A percentile compares a stretch with the other conserved stretches of the same genome.
phyloP scores from a whole-genome alignment of 35 echinoderm and acorn worm species.

The Hemicentrotus pulcherrimus region DNA sequence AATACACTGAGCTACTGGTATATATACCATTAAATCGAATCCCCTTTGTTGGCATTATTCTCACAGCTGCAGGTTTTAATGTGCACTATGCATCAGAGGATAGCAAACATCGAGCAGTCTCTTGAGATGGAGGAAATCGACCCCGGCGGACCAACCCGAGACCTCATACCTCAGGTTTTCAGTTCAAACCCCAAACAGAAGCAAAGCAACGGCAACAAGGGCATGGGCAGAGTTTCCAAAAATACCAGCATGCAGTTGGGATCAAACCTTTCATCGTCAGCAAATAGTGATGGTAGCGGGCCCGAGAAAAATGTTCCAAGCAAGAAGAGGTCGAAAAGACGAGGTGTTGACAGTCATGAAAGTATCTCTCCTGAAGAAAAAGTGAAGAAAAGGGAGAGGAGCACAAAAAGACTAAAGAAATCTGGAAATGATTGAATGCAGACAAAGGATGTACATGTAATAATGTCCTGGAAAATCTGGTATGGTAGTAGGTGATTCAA shows the following conservation, averaged over 20 bases:
- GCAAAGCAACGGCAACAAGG: neutral
- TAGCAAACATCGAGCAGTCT: constrained; percentile 33
- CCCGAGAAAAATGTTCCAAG: neutral
- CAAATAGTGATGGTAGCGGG: neutral
- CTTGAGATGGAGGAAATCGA: neutral
- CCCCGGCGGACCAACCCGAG: neutral
- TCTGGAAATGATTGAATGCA: neutral
- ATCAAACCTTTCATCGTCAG: neutral
- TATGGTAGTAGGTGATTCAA: no score
- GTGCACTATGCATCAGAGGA: constrained; percentile 43
- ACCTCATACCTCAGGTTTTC: neutral
- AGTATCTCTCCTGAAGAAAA: neutral
- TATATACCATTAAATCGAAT: no score
- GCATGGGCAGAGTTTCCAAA: neutral
- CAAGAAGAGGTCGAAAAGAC: neutral
- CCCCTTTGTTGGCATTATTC: neutral
- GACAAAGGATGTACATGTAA: neutral
- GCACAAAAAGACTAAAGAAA: neutral
- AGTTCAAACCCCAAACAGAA: neutral
- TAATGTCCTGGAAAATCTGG: no score
- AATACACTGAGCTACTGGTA: no score
- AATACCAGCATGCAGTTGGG: neutral
- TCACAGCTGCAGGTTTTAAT: constrained; percentile 48
- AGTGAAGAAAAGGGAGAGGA: neutral
- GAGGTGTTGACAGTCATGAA: neutral